Conservation (phyloP, 2,888 invertebrate species). For the Agrotis segetum region DNA sequence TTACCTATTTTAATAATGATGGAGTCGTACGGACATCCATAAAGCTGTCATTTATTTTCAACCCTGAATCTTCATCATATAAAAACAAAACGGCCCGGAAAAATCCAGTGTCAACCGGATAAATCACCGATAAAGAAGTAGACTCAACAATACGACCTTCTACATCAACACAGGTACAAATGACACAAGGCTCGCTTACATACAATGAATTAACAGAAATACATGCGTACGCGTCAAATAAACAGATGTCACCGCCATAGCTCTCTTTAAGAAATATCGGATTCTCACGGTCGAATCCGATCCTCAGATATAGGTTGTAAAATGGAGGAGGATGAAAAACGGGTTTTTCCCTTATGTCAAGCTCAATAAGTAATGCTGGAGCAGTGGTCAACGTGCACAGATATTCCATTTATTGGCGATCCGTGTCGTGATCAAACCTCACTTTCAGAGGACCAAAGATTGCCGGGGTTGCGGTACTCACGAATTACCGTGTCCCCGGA, state of each 20-base stretch:
- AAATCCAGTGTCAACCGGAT: conserved; percentile 33
- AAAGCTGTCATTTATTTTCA: background rate
- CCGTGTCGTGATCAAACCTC: too few species aligned
- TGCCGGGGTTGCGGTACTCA: too few species aligned
- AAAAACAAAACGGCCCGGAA: background rate
- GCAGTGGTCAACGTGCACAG: too few species aligned
- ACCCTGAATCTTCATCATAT: conserved; percentile 13
- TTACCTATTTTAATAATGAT: too few species aligned
- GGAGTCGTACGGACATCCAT: background rate
- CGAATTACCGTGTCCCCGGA: too few species aligned
- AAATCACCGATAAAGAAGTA: conserved; percentile 32
- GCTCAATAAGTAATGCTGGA: too few species aligned
- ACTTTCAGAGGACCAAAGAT: too few species aligned
- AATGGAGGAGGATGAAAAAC: conserved; percentile 58
- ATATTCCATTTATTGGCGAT: too few species aligned
- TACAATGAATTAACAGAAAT: conserved; percentile 52
- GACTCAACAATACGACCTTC: conserved; percentile 33
- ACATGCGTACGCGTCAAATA: conserved; percentile 52
- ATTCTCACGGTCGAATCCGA: conserved; percentile 83
- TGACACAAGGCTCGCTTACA: conserved; percentile 39
- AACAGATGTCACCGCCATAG: conserved; percentile 56
- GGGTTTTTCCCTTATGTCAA: background rate
- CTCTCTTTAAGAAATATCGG: conserved; percentile 70
- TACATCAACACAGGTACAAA: conserved; percentile 34
- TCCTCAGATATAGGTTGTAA: conserved; percentile 56